Base-by-base conservation (phyloP, 1,140 invertebrate genomes). In the Bombyx mori region DNA sequence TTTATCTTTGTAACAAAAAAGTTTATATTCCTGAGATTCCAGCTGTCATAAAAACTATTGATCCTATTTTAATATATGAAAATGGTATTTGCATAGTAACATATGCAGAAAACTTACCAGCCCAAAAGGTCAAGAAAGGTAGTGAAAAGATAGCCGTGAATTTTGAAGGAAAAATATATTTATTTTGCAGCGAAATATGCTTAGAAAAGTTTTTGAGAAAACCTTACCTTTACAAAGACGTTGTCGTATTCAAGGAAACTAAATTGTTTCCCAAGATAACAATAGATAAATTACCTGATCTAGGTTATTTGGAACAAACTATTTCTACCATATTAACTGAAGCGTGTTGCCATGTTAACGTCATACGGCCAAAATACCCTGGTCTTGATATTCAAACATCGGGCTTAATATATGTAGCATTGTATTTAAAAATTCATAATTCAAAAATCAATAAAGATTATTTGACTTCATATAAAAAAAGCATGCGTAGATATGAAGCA, bases 231-330 rank as follows among this genome's bases (percentile, higher is more conserved):
- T 91, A 89, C 66, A 76, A 66, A 56, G 72, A 82, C 57, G 69
- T 86, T 1, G 60, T 60, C 3, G 82, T 91, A 22, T 89, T 88
- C 54, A 80, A 82, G 61, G 63, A 82, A 46, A 60, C 59, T 2
- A 68, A 66, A 8, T 63, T 65, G 0, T 83, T 89, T n/a, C 75
- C 83, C 0, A 55, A 78, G 22, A 54, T 90, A 12, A 66, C 74
- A 44, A 65, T 89, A 18, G 79, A 80, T 8, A 70, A 76, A 44
- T 64, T 92, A 43, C 90, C 91, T 1, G 67, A 86, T 56, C 57
- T 91, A 8, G 91, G 90, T 3, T 90, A 89, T 68, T 64, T 92
- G 7, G 89, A 92, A 60, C 90, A 91, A 73, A 90, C 83, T n/a
- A 64, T 91, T 0, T 88, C 81, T 0, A 82, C 75, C 51, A 64